Base-by-base conservation (phyloP, 2,797 vertebrate species). In the Leptoclinus maculatus region DNA sequence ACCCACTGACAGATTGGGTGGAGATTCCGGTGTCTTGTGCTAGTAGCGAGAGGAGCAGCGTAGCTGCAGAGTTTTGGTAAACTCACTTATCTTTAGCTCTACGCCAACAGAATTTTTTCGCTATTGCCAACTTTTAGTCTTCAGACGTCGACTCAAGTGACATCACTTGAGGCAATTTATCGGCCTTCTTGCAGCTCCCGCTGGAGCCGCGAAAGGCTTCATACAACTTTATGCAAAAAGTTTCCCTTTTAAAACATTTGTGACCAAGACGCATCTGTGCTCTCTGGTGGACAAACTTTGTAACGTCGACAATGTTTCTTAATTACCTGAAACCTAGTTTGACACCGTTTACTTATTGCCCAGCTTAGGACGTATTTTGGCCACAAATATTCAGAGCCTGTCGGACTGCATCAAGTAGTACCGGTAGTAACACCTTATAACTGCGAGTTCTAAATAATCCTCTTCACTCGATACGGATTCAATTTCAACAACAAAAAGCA, bases 211-310 rank as follows among this genome's bases (percentile, higher is more conserved):
- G 3, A 43, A 16, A 47, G 49, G 49, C n/a, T 23, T 51, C 4
- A 2, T n/a, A 3, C 19, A 21, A n/a, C 43, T 16, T 47, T 49
- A 21, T 49, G 19, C 45, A 38, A 38, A 38, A 38, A 38, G 36
- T 38, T 43, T 17, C 21, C 13, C 21, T 39, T 54, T 69, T 23
- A 32, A 45, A 58, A 71, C 2, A 29, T 19, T 19, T 5, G 29
- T 16, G 21, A 17, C 6, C 11, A 45, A 34, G 9, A 16, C 5
- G 25, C 5, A 7, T 57, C 27, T 17, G 38, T n/a, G 21, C 49
- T 56, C 49, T 57, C 62, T 66, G 14, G 51, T 74, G 51, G 60
- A 73, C 16, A 54, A 54, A n/a, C 7, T 19, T 23, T 27, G 16
- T 23, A 21, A 49, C 4, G 21, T 9, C 8, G 8, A 21, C 17